Base-by-base conservation (phyloP, 2,888 invertebrate species). In the Asteroscopus sphinx region DNA sequence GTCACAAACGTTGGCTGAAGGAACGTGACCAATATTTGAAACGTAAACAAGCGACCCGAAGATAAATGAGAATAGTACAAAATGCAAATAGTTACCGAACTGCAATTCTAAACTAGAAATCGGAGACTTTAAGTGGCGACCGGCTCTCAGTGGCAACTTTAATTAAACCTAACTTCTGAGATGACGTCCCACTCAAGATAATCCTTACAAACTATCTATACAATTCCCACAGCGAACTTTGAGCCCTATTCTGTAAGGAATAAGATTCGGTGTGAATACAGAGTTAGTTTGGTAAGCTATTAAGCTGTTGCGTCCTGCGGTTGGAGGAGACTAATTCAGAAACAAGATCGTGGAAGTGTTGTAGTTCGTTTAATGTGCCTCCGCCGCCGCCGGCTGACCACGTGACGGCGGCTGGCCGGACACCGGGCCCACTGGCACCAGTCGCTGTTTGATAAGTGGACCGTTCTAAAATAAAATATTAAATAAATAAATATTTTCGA, bases 131-230 rank as follows among this genome's bases (percentile, higher is more conserved):
- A 85, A 85, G 86, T 80, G 87, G 76, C 84, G 81, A 68, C 80
- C 80, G 83, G 77, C 82, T 80, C 81, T 76, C 81, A 73, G 82
- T 83, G 82, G 79, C 86, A 88, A 90, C 87, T 91, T 91, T 91
- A 91, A 91, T 91, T 91, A 91, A 91, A 89, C 86, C 86, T 85
- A 90, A 91, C 90, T 90, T 89, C 83, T 80, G 85, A 89, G 89
- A 89, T 88, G 89, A 88, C 88, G 88, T 81, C 86, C 87, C 78
- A 80, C 81, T 87, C 81, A 75, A 88, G 87, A 89, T 91, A 88
- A 89, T 86, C 83, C 80, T 71, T 62, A 60, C 77, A 71, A 75
- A 70, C 68, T 59, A 25, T 48, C 16, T 48, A 32, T 32, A 45
- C 36, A 12, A 3, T 17, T 35, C 15, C 13, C 49, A 12, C 28